phyloP scores from a whole-genome alignment of 2,888 invertebrate species.

The Lithodes maja region DNA sequence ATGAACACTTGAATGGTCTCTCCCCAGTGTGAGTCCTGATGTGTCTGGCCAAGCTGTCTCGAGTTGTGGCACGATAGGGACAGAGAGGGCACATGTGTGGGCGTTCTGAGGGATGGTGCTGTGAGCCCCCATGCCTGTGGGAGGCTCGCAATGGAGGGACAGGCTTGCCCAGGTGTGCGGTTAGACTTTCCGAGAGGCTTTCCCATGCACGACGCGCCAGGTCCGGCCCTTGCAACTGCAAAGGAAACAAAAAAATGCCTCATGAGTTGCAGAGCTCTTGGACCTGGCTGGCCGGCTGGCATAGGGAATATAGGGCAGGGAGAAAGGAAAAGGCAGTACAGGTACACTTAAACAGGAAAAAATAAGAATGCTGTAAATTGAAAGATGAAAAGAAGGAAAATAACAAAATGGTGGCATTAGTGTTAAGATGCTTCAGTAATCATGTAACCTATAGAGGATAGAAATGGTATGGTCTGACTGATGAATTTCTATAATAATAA shows the following conservation, averaged over 20 bases:
- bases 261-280: conserved; percentile 46
- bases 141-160: conserved; percentile 13
- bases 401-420: too few species aligned
- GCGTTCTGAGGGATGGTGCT: conserved; percentile 44
- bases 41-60: conserved; percentile 55
- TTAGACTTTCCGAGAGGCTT: conserved; percentile 54
- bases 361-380: too few species aligned
- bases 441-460: too few species aligned
- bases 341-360: too few species aligned
- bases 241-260: conserved; percentile 57
- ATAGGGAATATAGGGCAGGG: background rate
- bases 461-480: too few species aligned
- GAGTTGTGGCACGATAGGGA: conserved; percentile 60
- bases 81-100: conserved; percentile 58
- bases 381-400: too few species aligned
- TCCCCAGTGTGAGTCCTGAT: conserved; percentile 63
- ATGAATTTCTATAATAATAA: too few species aligned
- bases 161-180: conserved; percentile 36
- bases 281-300: conserved; percentile 32
- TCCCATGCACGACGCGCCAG: conserved; percentile 61
- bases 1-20: conserved; percentile 59
- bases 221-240: conserved; percentile 64
- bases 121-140: conserved; percentile 36
- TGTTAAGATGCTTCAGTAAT: too few species aligned
- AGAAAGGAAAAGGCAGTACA: background rate